Evolutionary conservation across 2,888 invertebrate genomes (phyloP).

Genomic region (Phalangium opilio): DNA sequence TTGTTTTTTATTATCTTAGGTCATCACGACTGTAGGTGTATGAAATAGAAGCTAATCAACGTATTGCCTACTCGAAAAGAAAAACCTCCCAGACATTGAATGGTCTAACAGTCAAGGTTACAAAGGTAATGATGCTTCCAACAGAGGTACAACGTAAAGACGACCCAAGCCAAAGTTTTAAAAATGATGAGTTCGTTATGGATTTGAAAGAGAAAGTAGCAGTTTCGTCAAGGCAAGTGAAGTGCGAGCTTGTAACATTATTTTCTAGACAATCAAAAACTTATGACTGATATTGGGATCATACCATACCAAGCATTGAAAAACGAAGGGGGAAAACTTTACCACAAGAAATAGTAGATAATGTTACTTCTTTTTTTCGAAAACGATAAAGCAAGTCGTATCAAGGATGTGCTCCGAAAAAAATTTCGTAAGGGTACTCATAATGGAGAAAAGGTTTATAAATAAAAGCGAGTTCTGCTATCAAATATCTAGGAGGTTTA

Average conservation of each 20-base stretch:
- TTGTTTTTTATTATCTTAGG: too few species aligned
- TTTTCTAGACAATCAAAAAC: not conserved
- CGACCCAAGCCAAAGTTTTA: too few species aligned
- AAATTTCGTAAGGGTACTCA: not conserved
- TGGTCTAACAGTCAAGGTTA: too few species aligned
- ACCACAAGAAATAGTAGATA: not conserved
- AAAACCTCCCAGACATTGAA: too few species aligned
- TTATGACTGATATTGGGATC: not conserved
- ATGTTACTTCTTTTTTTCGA: not conserved
- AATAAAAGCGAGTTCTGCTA: constrained; percentile 2
- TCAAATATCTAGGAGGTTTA: constrained; percentile 2
- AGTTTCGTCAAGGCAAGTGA: not conserved
- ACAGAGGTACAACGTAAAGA: too few species aligned
- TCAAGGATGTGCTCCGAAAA: not conserved
- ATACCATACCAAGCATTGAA: not conserved
- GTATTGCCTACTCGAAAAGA: too few species aligned
- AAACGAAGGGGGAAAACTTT: not conserved
- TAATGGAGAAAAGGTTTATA: not conserved
- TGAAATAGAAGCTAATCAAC: too few species aligned
- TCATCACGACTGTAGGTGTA: too few species aligned
- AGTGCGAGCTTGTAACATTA: not conserved
- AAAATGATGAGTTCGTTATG: not conserved
- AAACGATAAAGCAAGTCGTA: not conserved
- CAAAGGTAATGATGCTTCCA: too few species aligned
- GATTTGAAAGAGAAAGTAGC: not conserved